Base-by-base conservation (phyloP, 2,797 vertebrate species). In the Rhinophrynus dorsalis region DNA sequence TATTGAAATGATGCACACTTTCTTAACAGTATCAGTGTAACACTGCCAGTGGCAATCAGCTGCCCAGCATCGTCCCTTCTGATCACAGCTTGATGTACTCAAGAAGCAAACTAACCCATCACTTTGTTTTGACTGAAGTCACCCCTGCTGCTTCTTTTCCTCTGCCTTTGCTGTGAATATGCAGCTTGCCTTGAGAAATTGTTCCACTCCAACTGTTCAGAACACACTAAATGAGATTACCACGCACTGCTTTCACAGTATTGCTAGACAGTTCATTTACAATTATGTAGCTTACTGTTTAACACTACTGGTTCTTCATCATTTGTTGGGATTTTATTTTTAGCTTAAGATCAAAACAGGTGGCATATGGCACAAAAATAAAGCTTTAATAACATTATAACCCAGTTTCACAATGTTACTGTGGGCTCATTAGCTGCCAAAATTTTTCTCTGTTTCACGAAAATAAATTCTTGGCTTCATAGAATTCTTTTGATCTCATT, bases 1-100 rank as follows among this genome's bases (percentile, higher is more conserved):
- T 74, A 66, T 61, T 67, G 58, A 72, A 76, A 67, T 67, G 63
- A 73, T 68, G 57, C 64, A 68, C 75, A 74, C 38, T 63, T 68
- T 60, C 45, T 64, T 54, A 64, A 68, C 23, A 48, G 47, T 30
- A 17, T 1, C 40, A 40, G 24, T 32, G 42, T 29, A 29, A 56
- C 30, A 51, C 45, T 63, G 57, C 56, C 63, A 37, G 51, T 45
- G 50, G 60, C 62, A 32, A 3, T 63, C 27, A 21, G 54, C 50
- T 61, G 62, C 67, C 77, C 40, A 10, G 23, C 2, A 13, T 50
- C 6, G 2, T 15, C 48, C 54, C 40, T 61, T 76, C 58, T 47
- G 60, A 56, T 70, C 68, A 58, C 76, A 52, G 74, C 67, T 17
- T 21, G 56, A 62, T 48, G 60, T 57, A 68, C 12, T 2, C 54